phyloP scores from a whole-genome alignment of 2,113 vertebrate genomes.

The Otolemur garnettii region DNA sequence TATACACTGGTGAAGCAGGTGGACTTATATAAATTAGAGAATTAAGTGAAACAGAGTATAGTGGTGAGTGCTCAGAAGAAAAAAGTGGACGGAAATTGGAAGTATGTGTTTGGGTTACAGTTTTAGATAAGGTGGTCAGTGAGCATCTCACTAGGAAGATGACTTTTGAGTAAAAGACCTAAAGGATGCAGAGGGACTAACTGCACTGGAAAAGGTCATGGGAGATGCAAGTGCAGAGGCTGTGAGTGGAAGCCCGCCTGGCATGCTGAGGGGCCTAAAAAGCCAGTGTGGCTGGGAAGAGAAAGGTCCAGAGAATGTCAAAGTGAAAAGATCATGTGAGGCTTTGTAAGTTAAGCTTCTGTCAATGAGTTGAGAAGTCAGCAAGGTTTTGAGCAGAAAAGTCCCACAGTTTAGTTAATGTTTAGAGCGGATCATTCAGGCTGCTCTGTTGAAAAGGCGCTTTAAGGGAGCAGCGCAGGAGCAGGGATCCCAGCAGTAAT shows the following conservation, averaged over 20 bases:
- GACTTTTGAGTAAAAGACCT: not conserved
- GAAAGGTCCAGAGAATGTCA: not conserved
- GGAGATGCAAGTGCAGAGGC: not conserved
- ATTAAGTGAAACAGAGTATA: not conserved
- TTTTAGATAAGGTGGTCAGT: not conserved
- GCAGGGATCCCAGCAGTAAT: not conserved
- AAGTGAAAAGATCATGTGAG: not conserved
- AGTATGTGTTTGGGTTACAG: not conserved
- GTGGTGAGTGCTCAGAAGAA: not conserved
- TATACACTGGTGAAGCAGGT: not conserved
- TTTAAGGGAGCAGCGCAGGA: not conserved
- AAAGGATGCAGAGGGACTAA: not conserved
- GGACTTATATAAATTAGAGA: not conserved
- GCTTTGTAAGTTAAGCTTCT: not conserved
- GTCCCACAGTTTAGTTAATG: not conserved
- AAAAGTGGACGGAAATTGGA: not conserved
- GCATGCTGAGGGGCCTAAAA: not conserved
- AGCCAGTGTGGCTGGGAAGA: not conserved
- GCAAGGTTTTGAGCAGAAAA: not conserved
- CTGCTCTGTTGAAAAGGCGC: not conserved
- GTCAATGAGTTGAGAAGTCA: not conserved
- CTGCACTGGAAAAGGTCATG: not conserved
- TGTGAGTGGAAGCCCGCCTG: not conserved
- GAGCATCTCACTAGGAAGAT: not conserved
- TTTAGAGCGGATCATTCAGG: not conserved